phyloP scores from a whole-genome alignment of 2,888 invertebrate species.

The Catocala fraxini region DNA sequence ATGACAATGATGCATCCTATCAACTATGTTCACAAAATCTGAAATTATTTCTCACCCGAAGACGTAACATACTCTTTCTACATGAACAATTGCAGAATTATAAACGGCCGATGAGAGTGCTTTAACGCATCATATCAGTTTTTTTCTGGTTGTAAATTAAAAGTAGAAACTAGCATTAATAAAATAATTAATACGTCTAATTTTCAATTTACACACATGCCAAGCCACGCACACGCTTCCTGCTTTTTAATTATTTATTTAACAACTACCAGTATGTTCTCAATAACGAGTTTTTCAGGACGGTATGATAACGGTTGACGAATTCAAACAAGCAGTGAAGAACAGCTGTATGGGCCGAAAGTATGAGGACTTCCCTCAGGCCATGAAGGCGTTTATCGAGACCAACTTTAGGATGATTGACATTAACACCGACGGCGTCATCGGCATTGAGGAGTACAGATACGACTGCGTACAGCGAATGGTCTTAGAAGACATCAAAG shows the following conservation, averaged over 20 bases:
- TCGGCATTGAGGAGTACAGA: slow-evolving; percentile 93
- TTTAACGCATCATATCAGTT: background rate
- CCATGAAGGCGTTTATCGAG: slow-evolving; percentile 95
- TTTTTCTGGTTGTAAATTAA: slow-evolving; percentile 1
- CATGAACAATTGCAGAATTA: too few relatives aligned
- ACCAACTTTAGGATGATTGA: slow-evolving; percentile 94
- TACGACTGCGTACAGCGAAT: slow-evolving; percentile 94
- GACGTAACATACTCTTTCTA: too few relatives aligned
- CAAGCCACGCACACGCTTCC: slow-evolving; percentile 65
- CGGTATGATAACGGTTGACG: slow-evolving; percentile 93
- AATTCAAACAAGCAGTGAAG: slow-evolving; percentile 93
- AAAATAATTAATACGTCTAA: slow-evolving; percentile 33
- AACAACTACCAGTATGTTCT: slow-evolving; percentile 33
- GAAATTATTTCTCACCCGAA: too few relatives aligned
- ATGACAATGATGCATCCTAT: background rate
- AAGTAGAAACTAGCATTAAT: slow-evolving; percentile 15
- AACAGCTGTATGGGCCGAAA: slow-evolving; percentile 93
- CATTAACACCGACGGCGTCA: slow-evolving; percentile 92
- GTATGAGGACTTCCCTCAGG: slow-evolving; percentile 94
- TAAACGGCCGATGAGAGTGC: too few relatives aligned
- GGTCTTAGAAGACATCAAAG: slow-evolving; percentile 92
- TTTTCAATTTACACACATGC: slow-evolving; percentile 53
- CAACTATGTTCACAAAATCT: too few relatives aligned
- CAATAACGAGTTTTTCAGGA: slow-evolving; percentile 86
- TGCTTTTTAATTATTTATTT: slow-evolving; percentile 47